A percentile compares a stretch with the other conserved stretches of the same genome.
These are phyloP conservation scores for Colletes gigas DNA, from an alignment of 1,140 invertebrate genomes.

Conservation along the genomic window DNA sequence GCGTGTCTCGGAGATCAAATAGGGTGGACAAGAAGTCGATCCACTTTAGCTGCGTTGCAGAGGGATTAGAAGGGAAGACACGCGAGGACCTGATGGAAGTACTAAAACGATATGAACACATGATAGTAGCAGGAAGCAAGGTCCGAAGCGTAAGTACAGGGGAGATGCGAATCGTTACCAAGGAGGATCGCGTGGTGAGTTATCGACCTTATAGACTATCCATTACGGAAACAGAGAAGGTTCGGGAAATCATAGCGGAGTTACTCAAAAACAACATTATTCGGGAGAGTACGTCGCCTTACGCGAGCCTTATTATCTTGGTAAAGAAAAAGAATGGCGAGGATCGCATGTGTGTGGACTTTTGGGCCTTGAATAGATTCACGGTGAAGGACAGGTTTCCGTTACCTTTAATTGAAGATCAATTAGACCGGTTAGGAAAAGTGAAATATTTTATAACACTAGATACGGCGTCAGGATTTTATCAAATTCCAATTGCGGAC, in stretches of 20 bases:
- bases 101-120: constrained; percentile 6
- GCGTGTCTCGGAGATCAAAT: too few relatives aligned
- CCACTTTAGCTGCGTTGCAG: neutral
- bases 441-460: neutral
- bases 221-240: neutral
- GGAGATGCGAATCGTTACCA: constrained; percentile 29
- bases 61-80: constrained; percentile 8
- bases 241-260: neutral
- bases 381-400: neutral
- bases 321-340: neutral
- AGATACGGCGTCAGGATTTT: neutral
- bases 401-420: neutral
- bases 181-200: neutral
- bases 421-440: neutral
- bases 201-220: neutral
- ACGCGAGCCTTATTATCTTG: neutral
- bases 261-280: too few relatives aligned
- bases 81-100: constrained; percentile 4
- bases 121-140: constrained; percentile 20
- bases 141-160: constrained; percentile 25
- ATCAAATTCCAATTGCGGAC: neutral
- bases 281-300: neutral
- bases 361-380: neutral
- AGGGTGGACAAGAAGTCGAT: neutral
- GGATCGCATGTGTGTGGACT: neutral